These are phyloP conservation scores for Liopterus haemorrhoidalis DNA, from an alignment of 2,888 invertebrate species.

Conservation along the genomic window DNA sequence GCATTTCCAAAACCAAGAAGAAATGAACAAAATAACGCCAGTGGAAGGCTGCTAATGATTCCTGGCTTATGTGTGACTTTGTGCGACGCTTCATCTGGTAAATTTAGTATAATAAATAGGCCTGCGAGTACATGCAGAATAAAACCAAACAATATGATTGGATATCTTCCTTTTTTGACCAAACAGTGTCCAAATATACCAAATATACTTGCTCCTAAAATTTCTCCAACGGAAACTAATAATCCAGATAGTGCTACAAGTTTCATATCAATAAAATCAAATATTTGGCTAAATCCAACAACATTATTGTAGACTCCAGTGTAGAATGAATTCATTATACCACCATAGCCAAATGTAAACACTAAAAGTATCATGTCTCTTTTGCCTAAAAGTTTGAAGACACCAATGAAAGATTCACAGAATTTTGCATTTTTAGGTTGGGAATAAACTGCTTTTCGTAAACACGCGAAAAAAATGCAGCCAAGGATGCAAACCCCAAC, in stretches of 20 bases:
- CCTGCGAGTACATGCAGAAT: conserved; percentile 75
- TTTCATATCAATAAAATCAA: conserved; percentile 74
- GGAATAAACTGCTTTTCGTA: no score
- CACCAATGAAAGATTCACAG: no score
- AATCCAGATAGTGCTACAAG: conserved; percentile 91
- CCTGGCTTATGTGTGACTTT: conserved; percentile 53
- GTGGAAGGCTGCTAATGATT: conserved; percentile 47
- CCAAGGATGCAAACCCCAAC: no score
- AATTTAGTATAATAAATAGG: conserved; percentile 79
- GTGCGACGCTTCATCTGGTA: conserved; percentile 78
- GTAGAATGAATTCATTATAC: no score
- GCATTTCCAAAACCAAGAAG: conserved; percentile 93
- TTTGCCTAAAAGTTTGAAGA: no score
- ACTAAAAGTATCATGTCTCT: no score
- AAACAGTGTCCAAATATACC: conserved; percentile 87
- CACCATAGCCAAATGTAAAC: no score
- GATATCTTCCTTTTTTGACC: conserved; percentile 78
- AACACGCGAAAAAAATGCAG: no score
- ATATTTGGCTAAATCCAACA: conserved; percentile 76
- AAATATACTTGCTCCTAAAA: conserved; percentile 84
- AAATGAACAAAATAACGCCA: conserved; percentile 83
- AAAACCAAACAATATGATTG: conserved; percentile 83
- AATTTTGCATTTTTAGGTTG: no score
- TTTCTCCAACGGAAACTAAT: conserved; percentile 90
- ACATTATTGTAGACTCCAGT: conserved; percentile 92